These are phyloP conservation scores for Aquatica leii DNA, from an alignment of 2,888 invertebrate genomes.

Conservation along the genomic window DNA sequence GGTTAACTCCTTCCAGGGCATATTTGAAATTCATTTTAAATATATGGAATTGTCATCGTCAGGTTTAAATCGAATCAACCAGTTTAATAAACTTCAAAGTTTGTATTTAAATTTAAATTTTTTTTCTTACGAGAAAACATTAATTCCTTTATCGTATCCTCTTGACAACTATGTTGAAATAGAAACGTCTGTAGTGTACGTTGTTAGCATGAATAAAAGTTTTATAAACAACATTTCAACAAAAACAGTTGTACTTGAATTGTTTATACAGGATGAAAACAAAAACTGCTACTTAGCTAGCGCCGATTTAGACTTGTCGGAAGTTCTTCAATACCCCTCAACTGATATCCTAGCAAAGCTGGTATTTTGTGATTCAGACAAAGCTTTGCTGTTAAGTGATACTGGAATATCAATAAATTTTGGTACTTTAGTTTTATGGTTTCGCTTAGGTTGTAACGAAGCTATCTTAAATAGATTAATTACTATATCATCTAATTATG, in stretches of 20 bases:
- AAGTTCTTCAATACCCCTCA: conserved; percentile 18
- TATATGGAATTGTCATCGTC: conserved; percentile 21
- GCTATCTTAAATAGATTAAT: not conserved
- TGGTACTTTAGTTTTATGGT: conserved; percentile 20
- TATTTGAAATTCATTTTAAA: conserved; percentile 34
- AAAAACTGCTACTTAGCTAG: conserved; percentile 31
- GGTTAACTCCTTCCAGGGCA: conserved; percentile 20
- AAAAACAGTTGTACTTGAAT: conserved; percentile 22
- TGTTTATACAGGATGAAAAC: conserved; percentile 15
- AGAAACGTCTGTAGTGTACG: conserved; percentile 25
- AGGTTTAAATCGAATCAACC: conserved; percentile 17
- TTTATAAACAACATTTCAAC: conserved; percentile 25
- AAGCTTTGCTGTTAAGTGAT: conserved; percentile 20
- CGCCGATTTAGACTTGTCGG: conserved; percentile 24
- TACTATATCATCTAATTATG: not conserved
- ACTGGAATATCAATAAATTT: conserved; percentile 17
- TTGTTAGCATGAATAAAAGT: conserved; percentile 21
- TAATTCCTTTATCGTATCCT: conserved; percentile 15
- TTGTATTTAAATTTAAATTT: no score
- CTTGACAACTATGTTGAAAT: conserved; percentile 14
- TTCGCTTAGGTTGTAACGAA: conserved; percentile 18
- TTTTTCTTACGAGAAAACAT: conserved; percentile 28
- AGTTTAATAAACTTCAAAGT: no score
- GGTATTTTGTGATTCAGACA: conserved; percentile 25
- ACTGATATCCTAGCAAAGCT: conserved; percentile 18